Percentiles rank a stretch among this genome's conserved stretches.
These are phyloP conservation scores for Sinosuthora webbiana DNA, from an alignment of 2,113 vertebrate species.

Conservation along the genomic window DNA sequence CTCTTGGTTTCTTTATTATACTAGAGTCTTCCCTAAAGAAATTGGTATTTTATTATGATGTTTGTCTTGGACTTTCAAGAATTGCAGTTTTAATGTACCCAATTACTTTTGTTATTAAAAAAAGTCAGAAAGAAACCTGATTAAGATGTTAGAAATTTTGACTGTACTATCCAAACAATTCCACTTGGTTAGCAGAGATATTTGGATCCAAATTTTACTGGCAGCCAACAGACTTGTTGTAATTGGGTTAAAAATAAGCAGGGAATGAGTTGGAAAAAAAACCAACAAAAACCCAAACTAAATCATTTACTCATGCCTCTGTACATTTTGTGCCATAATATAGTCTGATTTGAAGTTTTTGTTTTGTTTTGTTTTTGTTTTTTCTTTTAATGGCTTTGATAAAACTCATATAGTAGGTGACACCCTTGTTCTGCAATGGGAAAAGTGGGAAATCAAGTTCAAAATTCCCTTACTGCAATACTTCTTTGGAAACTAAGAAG, in stretches of 20 bases:
- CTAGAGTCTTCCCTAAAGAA: neutral
- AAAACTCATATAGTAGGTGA: neutral
- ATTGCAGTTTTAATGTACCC: neutral
- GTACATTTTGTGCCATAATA: neutral
- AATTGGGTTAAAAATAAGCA: slow-evolving; percentile 20
- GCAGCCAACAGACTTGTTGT: neutral
- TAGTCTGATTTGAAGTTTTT: neutral
- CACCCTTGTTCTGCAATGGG: neutral
- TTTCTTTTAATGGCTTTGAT: neutral
- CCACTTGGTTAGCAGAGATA: neutral
- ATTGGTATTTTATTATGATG: neutral
- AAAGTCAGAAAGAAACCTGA: neutral
- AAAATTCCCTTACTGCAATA: neutral
- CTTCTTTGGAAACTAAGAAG: neutral
- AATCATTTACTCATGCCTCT: neutral
- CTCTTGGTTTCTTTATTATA: neutral
- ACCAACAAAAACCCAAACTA: neutral
- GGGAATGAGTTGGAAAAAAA: neutral
- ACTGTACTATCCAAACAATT: slow-evolving; percentile 7
- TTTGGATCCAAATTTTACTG: slow-evolving; percentile 14
- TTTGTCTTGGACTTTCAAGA: slow-evolving; percentile 4
- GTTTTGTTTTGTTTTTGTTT: too few species aligned
- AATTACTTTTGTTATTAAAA: slow-evolving; percentile 16
- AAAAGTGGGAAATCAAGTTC: neutral
- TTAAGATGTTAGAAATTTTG: slow-evolving; percentile 12